A percentile compares a stretch with the other conserved stretches of the same genome.
Conservation (phyloP, 2,888 invertebrate species). For the Andrena bucephala region DNA sequence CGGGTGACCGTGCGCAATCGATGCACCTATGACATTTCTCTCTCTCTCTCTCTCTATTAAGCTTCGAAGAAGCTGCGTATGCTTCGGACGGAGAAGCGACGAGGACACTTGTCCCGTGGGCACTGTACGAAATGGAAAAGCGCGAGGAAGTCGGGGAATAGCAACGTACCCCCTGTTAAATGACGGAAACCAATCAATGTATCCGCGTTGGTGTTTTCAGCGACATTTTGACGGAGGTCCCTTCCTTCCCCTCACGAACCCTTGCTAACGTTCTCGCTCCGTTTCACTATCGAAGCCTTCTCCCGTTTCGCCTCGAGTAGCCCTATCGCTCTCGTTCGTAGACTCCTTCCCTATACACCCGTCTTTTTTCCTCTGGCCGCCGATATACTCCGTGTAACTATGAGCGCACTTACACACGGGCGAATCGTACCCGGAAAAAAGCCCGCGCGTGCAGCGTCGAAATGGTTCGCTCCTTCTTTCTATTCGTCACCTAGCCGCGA, state of each 20-base stretch:
- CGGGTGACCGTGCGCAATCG: conserved; percentile 74
- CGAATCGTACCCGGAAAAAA: conserved; percentile 61
- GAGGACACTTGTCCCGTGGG: not conserved
- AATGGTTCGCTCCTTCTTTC: conserved; percentile 25
- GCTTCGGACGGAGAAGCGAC: not conserved
- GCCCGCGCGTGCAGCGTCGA: conserved; percentile 49
- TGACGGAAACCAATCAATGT: conserved; percentile 74
- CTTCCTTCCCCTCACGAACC: conserved; percentile 62
- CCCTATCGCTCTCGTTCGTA: conserved; percentile 50
- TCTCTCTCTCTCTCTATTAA: conserved; percentile 28
- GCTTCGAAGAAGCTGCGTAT: conserved; percentile 37
- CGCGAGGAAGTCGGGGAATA: conserved; percentile 30
- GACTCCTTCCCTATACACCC: conserved; percentile 36
- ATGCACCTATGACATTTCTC: conserved; percentile 70
- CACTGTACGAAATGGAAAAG: not conserved
- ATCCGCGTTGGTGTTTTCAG: conserved; percentile 82
- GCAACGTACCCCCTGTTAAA: conserved; percentile 65
- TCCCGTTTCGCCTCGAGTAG: conserved; percentile 40
- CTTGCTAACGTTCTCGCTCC: conserved; percentile 52
- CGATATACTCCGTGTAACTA: conserved; percentile 55
- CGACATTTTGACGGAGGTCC: conserved; percentile 82
- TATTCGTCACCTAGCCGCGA: conserved; percentile 37
- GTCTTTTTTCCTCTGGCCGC: conserved; percentile 39
- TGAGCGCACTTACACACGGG: conserved; percentile 61
- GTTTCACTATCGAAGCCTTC: conserved; percentile 56